Base-by-base conservation (phyloP, 2,888 invertebrate species). In the Palloptera scutellata region DNA sequence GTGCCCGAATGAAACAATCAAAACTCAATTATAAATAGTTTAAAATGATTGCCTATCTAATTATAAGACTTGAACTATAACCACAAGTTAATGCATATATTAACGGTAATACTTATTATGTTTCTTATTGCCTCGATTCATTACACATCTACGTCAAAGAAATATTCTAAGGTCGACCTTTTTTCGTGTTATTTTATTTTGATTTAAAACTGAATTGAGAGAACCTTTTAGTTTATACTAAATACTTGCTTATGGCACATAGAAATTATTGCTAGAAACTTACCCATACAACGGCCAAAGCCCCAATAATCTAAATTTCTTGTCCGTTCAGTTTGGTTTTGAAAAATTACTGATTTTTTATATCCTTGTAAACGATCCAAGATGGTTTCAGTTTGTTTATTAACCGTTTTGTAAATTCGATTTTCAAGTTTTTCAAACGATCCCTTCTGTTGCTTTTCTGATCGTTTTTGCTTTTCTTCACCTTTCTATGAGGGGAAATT, bases 221-320 rank as follows among this genome's bases (percentile, higher is more conserved):
- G 30, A 30, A 30, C 6, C 30, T 30, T 30, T 30, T 30, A 60
- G 10, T 17, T 30, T 20, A 13, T n/a, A 11, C 11, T n/a, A 58
- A 40, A 11, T 51, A 42, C 45, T 43, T 13, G 0, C 19, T 19
- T 48, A 13, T 19, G n/a, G 4, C n/a, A 63, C 17, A n/a, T 20
- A 2, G 40, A 13, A 52, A 13, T 58, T 58, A 1, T 43, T 66
- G 43, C 17, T 53, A 2, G 17, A 20, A 40, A 85, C 87, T 87
- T 82, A 87, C 87, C 87, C 87, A 87, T 87, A 86, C 87, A 87
- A 87, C 79, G 86, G 83, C 84, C 81, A 84, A 84, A 81, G 84
- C 85, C 81, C 81, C 81, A 81, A 84, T 81, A 79, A 77, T 72
- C 69, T 71, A 81, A 79, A 73, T 79, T 79, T 70, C 75, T 73